Evolutionary conservation across 2,113 vertebrate species (phyloP).

Genomic region (Balaeniceps rex): DNA sequence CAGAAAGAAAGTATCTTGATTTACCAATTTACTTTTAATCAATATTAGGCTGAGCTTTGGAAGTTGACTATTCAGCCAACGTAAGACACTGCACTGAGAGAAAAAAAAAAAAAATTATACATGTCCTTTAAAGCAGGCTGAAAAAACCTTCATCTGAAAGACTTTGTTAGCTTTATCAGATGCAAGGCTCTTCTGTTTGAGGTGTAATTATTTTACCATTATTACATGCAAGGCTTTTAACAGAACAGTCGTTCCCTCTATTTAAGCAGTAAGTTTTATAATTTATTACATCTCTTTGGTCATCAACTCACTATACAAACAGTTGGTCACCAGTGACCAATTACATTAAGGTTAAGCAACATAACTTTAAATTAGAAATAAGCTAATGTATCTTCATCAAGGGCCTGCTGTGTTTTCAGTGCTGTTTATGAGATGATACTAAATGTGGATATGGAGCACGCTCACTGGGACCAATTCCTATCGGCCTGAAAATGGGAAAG

Average conservation of each 20-base stretch:
- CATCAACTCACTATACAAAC: slow-evolving; percentile 80
- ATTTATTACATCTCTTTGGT: slow-evolving; percentile 74
- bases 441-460: slow-evolving; percentile 78
- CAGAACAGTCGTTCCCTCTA: slow-evolving; percentile 66
- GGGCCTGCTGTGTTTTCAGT: slow-evolving; percentile 76
- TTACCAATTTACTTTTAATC: slow-evolving; percentile 67
- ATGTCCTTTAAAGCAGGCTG: slow-evolving; percentile 38
- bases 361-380: slow-evolving; percentile 80
- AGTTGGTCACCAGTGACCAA: slow-evolving; percentile 89
- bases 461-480: slow-evolving; percentile 85
- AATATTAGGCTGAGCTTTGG: slow-evolving; percentile 33
- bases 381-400: slow-evolving; percentile 81
- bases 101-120: background rate
- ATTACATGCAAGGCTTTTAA: slow-evolving; percentile 72
- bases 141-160: slow-evolving; percentile 42
- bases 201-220: slow-evolving; percentile 80
- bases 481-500: slow-evolving; percentile 77
- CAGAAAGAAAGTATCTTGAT: slow-evolving; percentile 47
- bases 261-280: slow-evolving; percentile 73
- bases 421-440: slow-evolving; percentile 84
- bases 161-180: slow-evolving; percentile 69
- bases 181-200: slow-evolving; percentile 63
- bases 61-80: slow-evolving; percentile 40
- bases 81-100: background rate
- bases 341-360: slow-evolving; percentile 83